These are phyloP conservation scores for Carapus acus DNA, from an alignment of 2,797 vertebrate genomes.

Conservation along the genomic window DNA sequence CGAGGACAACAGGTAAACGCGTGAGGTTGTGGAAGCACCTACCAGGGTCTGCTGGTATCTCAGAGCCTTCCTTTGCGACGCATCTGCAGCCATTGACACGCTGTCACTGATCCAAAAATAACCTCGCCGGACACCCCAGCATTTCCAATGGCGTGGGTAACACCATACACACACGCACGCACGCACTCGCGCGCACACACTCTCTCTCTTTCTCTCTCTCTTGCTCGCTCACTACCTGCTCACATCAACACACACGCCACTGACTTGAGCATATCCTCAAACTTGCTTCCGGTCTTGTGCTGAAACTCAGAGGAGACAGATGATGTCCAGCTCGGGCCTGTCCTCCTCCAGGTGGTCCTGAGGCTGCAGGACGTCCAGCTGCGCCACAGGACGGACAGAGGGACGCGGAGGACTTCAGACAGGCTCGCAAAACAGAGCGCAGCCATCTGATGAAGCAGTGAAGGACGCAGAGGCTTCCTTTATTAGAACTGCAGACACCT, in stretches of 20 bases:
- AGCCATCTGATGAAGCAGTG: slow-evolving; percentile 67
- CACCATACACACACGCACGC: slow-evolving; percentile 48
- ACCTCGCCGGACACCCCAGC: slow-evolving; percentile 69
- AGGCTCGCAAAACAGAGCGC: slow-evolving; percentile 55
- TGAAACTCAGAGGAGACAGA: slow-evolving; percentile 1
- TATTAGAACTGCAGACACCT: slow-evolving; percentile 76
- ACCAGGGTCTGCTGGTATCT: slow-evolving; percentile 88
- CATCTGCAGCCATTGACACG: slow-evolving; percentile 85
- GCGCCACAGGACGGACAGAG: slow-evolving; percentile 43
- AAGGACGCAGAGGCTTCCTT: slow-evolving; percentile 67
- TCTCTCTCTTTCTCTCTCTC: slow-evolving; percentile 36
- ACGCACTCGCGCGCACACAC: slow-evolving; percentile 28
- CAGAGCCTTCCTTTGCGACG: slow-evolving; percentile 81
- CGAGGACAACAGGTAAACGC: too few species aligned
- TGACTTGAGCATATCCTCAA: slow-evolving; percentile 27
- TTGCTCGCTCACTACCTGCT: slow-evolving; percentile 33
- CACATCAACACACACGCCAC: slow-evolving; percentile 40
- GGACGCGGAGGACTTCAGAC: slow-evolving; percentile 43
- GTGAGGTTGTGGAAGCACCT: slow-evolving; percentile 57
- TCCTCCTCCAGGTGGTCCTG: slow-evolving; percentile 55
- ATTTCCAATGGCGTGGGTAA: slow-evolving; percentile 66
- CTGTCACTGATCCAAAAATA: slow-evolving; percentile 80
- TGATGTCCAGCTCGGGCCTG: slow-evolving; percentile 8
- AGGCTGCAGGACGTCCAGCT: slow-evolving; percentile 46
- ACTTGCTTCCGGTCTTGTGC: slow-evolving; percentile 9